phyloP scores from a whole-genome alignment of 2,888 invertebrate genomes.

The Heliconius hortense region DNA sequence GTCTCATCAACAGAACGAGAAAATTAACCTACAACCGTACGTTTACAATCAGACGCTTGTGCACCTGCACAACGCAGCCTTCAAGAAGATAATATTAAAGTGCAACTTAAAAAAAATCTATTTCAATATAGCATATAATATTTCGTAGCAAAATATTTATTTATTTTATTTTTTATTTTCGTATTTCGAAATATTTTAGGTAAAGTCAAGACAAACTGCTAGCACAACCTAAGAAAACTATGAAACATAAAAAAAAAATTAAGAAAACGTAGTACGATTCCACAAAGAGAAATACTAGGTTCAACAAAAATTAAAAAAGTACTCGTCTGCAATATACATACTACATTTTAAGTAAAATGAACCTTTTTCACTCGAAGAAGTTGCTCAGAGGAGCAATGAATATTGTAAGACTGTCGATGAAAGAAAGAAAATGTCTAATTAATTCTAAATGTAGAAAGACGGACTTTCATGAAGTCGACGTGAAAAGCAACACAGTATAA shows the following conservation, averaged over 20 bases:
- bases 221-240: neutral
- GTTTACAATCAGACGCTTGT: too few relatives aligned
- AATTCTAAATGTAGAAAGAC: slow-evolving; percentile 28
- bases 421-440: slow-evolving; percentile 29
- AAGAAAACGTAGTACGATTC: neutral
- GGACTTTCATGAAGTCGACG: slow-evolving; percentile 26
- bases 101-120: too few relatives aligned
- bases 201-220: neutral
- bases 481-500: slow-evolving; percentile 24
- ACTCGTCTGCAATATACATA: slow-evolving; percentile 14
- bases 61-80: too few relatives aligned
- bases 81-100: too few relatives aligned
- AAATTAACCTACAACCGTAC: too few relatives aligned
- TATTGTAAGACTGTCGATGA: slow-evolving; percentile 27
- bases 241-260: neutral
- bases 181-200: neutral
- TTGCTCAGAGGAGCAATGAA: slow-evolving; percentile 30
- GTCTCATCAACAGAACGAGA: too few relatives aligned
- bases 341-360: slow-evolving; percentile 11
- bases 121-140: too few relatives aligned
- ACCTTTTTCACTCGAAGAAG: slow-evolving; percentile 13
- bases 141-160: too few relatives aligned
- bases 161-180: too few relatives aligned
- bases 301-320: slow-evolving; percentile 14
- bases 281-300: slow-evolving; percentile 1